Evolutionary conservation across 2,113 vertebrate genomes (phyloP), one percentile per base, ranked within the genome.

Genomic region (Halcyon senegalensis): DNA sequence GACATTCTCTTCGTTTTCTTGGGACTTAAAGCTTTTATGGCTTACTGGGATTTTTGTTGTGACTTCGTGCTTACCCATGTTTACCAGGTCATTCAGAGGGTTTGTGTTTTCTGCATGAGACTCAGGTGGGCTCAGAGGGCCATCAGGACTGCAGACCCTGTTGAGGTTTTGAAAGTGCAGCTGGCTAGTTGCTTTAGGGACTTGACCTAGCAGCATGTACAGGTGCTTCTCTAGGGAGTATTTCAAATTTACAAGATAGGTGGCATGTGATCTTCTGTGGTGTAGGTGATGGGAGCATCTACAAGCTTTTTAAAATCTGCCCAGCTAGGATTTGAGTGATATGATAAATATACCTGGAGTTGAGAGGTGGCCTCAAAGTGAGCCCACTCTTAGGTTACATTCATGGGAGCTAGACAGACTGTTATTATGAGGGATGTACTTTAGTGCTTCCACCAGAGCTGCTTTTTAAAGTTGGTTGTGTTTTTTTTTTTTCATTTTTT

Each of bases 31-130:
- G 6, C 24, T 84, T 68, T 74, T 78, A 27, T 35, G 64, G 50
- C 11, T 16, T 59, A 2, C 18, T 70, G 17, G 64, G 16, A 10
- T 64, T 89, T 69, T 70, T 88, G 28, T 13, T 84, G 48, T 73
- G 68, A 1, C 66, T 91, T 86, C 55, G 28, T 69, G n/a, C 8
- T 89, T 80, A 16, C 24, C 18, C 5, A 1, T 37, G 16, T 66
- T 84, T 58, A 44, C 51, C 48, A 83, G 48, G 13, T 15, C 5
- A 7, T 64, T 92, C 48, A 43, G 41, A 84, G 27, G 24, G 15
- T 37, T 37, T 37, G 7, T 1, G 0, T 67, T 70, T 84, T 81
- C 51, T 63, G 37, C 1, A 0, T 69, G 41, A 48, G 63, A 9
- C 8, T 86, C 58, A 5, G 0, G 2, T 17, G 28, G 17, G 16